phyloP scores from a whole-genome alignment of 1,140 invertebrate genomes.

The Scaptomyza graminum region DNA sequence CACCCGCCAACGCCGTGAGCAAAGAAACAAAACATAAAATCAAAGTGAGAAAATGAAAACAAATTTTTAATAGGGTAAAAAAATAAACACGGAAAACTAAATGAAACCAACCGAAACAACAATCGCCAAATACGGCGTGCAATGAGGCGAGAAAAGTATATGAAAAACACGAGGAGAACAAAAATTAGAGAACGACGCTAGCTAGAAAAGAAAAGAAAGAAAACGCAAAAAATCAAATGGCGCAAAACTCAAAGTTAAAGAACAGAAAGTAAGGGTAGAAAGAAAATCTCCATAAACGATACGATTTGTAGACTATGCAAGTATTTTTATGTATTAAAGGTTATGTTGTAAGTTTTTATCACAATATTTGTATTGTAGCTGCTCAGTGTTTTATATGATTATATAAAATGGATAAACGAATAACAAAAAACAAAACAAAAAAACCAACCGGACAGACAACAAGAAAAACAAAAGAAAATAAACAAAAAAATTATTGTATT shows the following conservation, averaged over 20 bases:
- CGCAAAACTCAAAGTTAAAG: background rate
- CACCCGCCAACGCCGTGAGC: constrained; percentile 44
- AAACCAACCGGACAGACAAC: constrained; percentile 66
- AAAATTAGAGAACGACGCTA: constrained; percentile 34
- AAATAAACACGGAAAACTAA: constrained; percentile 40
- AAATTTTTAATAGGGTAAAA: constrained; percentile 52
- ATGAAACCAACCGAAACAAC: constrained; percentile 51
- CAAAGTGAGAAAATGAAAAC: constrained; percentile 19
- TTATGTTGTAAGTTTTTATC: constrained; percentile 84
- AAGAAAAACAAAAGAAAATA: constrained; percentile 14
- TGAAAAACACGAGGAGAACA: constrained; percentile 37
- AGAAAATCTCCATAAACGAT: constrained; percentile 76
- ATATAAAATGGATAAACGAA: constrained; percentile 73
- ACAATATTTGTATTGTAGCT: constrained; percentile 84
- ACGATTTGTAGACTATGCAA: constrained; percentile 83
- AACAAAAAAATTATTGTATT: constrained; percentile 77
- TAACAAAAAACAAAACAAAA: constrained; percentile 33
- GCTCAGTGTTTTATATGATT: constrained; percentile 84
- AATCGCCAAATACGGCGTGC: constrained; percentile 38
- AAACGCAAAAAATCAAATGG: constrained; percentile 8
- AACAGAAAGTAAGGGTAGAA: background rate
- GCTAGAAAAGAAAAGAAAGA: constrained; percentile 15
- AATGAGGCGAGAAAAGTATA: constrained; percentile 39
- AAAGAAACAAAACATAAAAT: constrained; percentile 42
- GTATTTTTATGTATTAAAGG: constrained; percentile 84